These are phyloP conservation scores for Ceraclea dissimilis DNA, from an alignment of 2,888 invertebrate species.

Conservation along the genomic window DNA sequence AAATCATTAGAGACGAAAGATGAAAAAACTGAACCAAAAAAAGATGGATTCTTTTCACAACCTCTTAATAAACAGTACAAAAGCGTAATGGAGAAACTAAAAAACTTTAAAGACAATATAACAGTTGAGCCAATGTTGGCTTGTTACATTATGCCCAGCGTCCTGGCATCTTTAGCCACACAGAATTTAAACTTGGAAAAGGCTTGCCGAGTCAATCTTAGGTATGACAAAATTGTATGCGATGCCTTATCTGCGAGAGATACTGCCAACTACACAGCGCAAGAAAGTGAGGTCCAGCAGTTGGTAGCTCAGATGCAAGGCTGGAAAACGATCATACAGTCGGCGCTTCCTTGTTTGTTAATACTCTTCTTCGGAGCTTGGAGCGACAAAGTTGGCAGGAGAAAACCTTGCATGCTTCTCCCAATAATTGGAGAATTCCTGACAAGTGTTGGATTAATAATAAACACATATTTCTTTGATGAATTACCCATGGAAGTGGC, in stretches of 20 bases:
- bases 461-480: slow-evolving; percentile 73
- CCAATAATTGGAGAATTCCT: slow-evolving; percentile 76
- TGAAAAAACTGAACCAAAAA: slow-evolving; percentile 7
- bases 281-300: slow-evolving; percentile 62
- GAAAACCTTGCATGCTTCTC: slow-evolving; percentile 75
- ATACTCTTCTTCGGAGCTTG: slow-evolving; percentile 78
- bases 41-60: slow-evolving; percentile 3
- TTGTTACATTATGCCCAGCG: slow-evolving; percentile 60
- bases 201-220: slow-evolving; percentile 76
- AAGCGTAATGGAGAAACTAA: slow-evolving; percentile 49
- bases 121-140: slow-evolving; percentile 71
- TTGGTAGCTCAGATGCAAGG: slow-evolving; percentile 74
- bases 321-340: slow-evolving; percentile 81
- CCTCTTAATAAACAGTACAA: slow-evolving; percentile 39
- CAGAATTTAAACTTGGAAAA: slow-evolving; percentile 82
- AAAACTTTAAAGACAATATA: slow-evolving; percentile 54
- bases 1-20: not conserved
- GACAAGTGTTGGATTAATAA: slow-evolving; percentile 67
- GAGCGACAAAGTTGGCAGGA: slow-evolving; percentile 59
- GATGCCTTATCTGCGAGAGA: slow-evolving; percentile 67
- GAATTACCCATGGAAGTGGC: slow-evolving; percentile 74
- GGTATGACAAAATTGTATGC: slow-evolving; percentile 64
- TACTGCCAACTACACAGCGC: slow-evolving; percentile 52
- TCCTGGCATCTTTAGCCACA: slow-evolving; percentile 65
- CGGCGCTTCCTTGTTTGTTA: slow-evolving; percentile 70